phyloP scores from a whole-genome alignment of 2,113 vertebrate genomes.

The Hippoglossus stenolepis region DNA sequence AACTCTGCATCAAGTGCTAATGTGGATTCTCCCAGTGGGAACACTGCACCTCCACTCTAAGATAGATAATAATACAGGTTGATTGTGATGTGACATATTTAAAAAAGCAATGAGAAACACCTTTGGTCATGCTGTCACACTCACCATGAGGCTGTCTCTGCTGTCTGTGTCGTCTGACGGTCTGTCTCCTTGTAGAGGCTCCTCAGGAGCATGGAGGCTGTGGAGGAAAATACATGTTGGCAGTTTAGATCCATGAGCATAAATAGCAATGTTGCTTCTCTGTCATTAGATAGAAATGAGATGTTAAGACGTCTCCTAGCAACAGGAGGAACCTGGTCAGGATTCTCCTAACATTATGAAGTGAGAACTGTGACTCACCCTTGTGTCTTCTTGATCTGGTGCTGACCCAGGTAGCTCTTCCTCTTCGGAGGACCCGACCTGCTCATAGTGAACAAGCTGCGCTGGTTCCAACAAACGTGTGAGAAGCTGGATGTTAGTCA shows the following conservation, averaged over 20 bases:
- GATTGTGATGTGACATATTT: background rate
- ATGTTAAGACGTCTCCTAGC: background rate
- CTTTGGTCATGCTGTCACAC: constrained; percentile 13
- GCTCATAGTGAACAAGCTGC: constrained; percentile 53
- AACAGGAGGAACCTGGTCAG: background rate
- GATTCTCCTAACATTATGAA: background rate
- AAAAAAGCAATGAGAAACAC: background rate
- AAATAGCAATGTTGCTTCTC: too few relatives aligned
- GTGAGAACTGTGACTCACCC: constrained; percentile 43
- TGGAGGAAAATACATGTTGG: background rate
- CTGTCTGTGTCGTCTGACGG: constrained; percentile 30
- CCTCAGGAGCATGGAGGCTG: constrained; percentile 51
- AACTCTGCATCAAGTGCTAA: constrained; percentile 73
- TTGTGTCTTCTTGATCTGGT: constrained; percentile 77
- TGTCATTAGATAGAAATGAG: background rate
- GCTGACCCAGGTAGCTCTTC: constrained; percentile 82
- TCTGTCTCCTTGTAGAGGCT: constrained; percentile 40
- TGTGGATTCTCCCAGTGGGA: constrained; percentile 56
- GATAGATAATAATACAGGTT: background rate
- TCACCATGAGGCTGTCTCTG: constrained; percentile 45
- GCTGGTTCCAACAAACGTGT: background rate
- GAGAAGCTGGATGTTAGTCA: constrained; percentile 10
- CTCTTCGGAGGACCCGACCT: constrained; percentile 55
- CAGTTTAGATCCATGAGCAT: too few relatives aligned
- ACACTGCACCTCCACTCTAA: constrained; percentile 50